These are phyloP conservation scores for Heliocidaris erythrogramma DNA, from an alignment of 35 echinoderm and acorn worm genomes.

Conservation along the genomic window DNA sequence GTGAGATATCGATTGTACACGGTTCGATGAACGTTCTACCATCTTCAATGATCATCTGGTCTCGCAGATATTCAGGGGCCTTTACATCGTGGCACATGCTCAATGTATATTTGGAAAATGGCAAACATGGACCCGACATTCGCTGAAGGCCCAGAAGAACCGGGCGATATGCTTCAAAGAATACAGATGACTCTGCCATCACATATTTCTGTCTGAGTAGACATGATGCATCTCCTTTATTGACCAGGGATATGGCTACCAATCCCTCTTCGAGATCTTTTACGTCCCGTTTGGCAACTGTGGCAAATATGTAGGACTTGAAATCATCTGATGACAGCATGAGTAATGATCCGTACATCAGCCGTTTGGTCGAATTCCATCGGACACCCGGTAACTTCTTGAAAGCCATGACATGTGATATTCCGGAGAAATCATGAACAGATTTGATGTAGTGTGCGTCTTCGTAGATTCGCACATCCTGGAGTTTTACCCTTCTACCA, in stretches of 20 bases:
- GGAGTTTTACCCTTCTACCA: neutral
- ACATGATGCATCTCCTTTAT: neutral
- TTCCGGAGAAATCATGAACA: neutral
- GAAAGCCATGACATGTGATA: neutral
- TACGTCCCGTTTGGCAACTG: slow-evolving; percentile 70
- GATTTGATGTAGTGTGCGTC: neutral
- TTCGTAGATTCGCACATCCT: slow-evolving; percentile 68
- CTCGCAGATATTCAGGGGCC: slow-evolving; percentile 54
- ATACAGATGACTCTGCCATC: slow-evolving; percentile 84
- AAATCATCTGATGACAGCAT: slow-evolving; percentile 87
- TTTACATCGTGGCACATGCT: slow-evolving; percentile 12
- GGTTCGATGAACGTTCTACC: neutral
- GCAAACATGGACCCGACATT: slow-evolving; percentile 48
- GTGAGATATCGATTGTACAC: neutral
- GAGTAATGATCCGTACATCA: slow-evolving; percentile 80
- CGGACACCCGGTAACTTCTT: slow-evolving; percentile 39
- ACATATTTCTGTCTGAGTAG: slow-evolving; percentile 7
- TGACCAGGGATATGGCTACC: slow-evolving; percentile 58
- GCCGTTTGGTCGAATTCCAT: slow-evolving; percentile 71
- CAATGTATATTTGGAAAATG: slow-evolving; percentile 68
- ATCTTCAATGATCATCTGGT: neutral
- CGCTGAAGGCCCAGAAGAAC: slow-evolving; percentile 72
- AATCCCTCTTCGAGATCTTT: slow-evolving; percentile 39
- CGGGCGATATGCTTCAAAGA: slow-evolving; percentile 86
- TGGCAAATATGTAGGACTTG: slow-evolving; percentile 70